Conservation (phyloP, 2,888 invertebrate genomes). For the Athalia rosae region DNA sequence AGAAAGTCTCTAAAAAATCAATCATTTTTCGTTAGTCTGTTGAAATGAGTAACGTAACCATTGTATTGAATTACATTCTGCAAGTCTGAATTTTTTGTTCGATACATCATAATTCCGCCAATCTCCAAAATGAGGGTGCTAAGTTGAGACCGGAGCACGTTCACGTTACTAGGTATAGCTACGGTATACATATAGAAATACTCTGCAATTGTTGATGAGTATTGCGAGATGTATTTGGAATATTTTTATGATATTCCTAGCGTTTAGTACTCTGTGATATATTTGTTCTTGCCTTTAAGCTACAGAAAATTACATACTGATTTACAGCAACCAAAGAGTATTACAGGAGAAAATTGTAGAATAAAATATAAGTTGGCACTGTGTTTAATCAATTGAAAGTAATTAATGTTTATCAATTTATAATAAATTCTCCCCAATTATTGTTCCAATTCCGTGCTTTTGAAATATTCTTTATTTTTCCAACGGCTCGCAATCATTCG, state of each 20-base stretch:
- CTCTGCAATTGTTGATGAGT: slow-evolving; percentile 9
- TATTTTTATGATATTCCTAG: slow-evolving; percentile 27
- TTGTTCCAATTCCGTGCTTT: slow-evolving; percentile 5
- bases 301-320: slow-evolving; percentile 25
- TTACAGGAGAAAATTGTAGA: slow-evolving; percentile 17
- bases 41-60: neutral
- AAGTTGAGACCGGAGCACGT: neutral
- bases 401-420: neutral
- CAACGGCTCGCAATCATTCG: slow-evolving; percentile 1
- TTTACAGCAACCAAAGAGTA: slow-evolving; percentile 38
- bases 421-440: neutral
- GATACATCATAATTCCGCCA: slow-evolving; percentile 18
- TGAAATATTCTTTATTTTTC: neutral
- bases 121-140: slow-evolving; percentile 6
- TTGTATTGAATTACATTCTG: neutral
- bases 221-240: slow-evolving; percentile 14
- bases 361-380: neutral
- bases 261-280: slow-evolving; percentile 46
- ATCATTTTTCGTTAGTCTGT: slow-evolving; percentile 7
- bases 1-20: neutral
- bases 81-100: neutral
- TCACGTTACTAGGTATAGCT: slow-evolving; percentile 28
- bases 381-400: neutral
- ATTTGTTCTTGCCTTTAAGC: slow-evolving; percentile 44
- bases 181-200: slow-evolving; percentile 4